Base-by-base conservation (phyloP, 2,797 vertebrate genomes). In the Trachurus trachurus region DNA sequence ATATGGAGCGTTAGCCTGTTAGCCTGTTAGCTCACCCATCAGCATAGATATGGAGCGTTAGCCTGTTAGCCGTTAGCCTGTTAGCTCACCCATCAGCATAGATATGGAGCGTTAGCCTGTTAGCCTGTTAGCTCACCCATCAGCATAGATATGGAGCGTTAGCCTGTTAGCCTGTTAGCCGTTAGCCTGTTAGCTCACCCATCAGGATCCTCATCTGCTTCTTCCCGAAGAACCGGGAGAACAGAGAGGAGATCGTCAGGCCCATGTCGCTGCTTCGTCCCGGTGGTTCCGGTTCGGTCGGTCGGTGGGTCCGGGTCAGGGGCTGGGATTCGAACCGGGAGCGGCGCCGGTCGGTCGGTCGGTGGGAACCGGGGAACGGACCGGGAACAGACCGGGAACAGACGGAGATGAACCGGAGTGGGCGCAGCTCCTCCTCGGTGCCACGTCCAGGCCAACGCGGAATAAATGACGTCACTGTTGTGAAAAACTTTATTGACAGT, bases 181-280 rank as follows among this genome's bases (percentile, higher is more conserved):
- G 26, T 26, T 26, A 26, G 26, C 26, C 26, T 26, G 26, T 26
- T 26, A 26, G 26, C 26, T 26, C 26, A 26, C 26, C 98, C 98
- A 99, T 99, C 67, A 99, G 96, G 89, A 99, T 99, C 88, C 97
- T 94, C 98, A 99, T 99, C 94, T 99, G 97, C 92, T 99, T 99
- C 95, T 98, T 99, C 68, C 98, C 97, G 73, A 98, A 26, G 58
- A 97, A 84, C 88, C 77, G 93, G 62, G 93, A 91, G 88, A 97
- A 96, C 76, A 97, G 62, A 52, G 91, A 87, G 73, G 96, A 97
- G 71, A 97, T 95, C 3, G 95, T 95, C 59, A 97, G 90, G 62
- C 96, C 95, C 95, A 95, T 95, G n/a, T 78, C 26, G 26, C 26
- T 26, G 26, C 26, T 26, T 26, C 3, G 26, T 26, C 26, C 26